Evolutionary conservation across 2,888 invertebrate genomes (phyloP).

Genomic region (Epinotia ramella): DNA sequence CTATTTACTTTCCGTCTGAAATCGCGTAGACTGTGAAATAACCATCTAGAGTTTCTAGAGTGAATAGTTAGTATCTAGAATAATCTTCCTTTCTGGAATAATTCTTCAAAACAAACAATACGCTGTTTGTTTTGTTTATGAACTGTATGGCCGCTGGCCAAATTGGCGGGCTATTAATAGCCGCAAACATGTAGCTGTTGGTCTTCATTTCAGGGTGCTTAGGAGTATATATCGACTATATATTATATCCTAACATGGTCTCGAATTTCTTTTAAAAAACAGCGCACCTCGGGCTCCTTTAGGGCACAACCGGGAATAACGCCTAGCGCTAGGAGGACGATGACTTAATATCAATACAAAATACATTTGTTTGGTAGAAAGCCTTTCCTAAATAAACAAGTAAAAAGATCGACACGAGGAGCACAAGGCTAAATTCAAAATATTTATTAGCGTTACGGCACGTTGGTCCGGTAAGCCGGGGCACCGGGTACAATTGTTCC

Average conservation of each 20-base stretch:
- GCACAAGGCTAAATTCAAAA: neutral
- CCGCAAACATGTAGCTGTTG: conserved; percentile 26
- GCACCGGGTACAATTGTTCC: too few relatives aligned
- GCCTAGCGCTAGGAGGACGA: too few relatives aligned
- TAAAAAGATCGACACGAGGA: neutral
- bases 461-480: too few relatives aligned
- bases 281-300: neutral
- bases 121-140: conserved; percentile 36
- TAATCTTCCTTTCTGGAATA: neutral
- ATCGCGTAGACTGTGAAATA: neutral
- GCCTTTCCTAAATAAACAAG: neutral
- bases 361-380: neutral
- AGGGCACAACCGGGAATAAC: too few relatives aligned
- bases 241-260: conserved; percentile 8
- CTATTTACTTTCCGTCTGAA: neutral
- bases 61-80: neutral
- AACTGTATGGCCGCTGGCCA: conserved; percentile 35
- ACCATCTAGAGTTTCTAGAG: neutral
- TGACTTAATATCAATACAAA: too few relatives aligned
- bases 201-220: conserved; percentile 15
- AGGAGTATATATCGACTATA: neutral
- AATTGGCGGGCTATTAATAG: conserved; percentile 33
- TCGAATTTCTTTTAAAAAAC: neutral
- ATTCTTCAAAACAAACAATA: conserved; percentile 34
- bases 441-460: too few relatives aligned